phyloP scores from a whole-genome alignment of 2,113 vertebrate genomes.

The Phylloscopus trochiloides region DNA sequence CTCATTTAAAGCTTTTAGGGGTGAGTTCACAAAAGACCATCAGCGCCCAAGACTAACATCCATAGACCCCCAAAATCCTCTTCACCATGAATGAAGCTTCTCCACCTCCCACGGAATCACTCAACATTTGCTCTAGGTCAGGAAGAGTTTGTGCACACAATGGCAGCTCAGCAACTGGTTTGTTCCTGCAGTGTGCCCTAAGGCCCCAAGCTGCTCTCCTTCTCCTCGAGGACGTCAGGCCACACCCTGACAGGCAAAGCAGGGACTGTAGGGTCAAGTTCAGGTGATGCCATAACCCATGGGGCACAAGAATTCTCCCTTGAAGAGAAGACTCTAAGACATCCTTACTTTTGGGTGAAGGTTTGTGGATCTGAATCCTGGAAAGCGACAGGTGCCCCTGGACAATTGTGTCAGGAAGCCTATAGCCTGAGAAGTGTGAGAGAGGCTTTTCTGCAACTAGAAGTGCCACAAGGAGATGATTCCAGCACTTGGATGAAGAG shows the following conservation, averaged over 20 bases:
- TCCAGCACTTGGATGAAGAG: not conserved
- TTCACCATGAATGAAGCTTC: not conserved
- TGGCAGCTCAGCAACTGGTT: not conserved
- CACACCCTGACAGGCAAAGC: not conserved
- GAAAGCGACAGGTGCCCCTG: not conserved
- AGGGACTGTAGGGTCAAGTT: not conserved
- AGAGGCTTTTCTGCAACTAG: not conserved
- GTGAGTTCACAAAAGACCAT: not conserved
- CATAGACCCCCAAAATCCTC: not conserved
- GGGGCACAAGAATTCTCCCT: not conserved
- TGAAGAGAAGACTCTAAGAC: not conserved
- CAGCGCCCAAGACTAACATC: not conserved
- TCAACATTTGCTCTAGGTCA: not conserved
- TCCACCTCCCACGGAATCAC: not conserved
- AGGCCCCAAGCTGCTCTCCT: rapidly evolving
- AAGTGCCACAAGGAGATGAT: not conserved
- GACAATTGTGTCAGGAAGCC: not conserved
- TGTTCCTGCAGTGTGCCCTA: not conserved
- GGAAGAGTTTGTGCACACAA: not conserved
- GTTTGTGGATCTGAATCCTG: not conserved
- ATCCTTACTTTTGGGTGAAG: not conserved
- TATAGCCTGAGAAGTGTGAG: not conserved
- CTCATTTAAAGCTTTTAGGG: not conserved
- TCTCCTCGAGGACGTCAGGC: not conserved
- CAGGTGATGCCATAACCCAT: rapidly evolving